A percentile compares a stretch with the other conserved stretches of the same genome.
phyloP scores from a whole-genome alignment of 2,113 vertebrate genomes.

The Calyptommatus sinebrachiatus region DNA sequence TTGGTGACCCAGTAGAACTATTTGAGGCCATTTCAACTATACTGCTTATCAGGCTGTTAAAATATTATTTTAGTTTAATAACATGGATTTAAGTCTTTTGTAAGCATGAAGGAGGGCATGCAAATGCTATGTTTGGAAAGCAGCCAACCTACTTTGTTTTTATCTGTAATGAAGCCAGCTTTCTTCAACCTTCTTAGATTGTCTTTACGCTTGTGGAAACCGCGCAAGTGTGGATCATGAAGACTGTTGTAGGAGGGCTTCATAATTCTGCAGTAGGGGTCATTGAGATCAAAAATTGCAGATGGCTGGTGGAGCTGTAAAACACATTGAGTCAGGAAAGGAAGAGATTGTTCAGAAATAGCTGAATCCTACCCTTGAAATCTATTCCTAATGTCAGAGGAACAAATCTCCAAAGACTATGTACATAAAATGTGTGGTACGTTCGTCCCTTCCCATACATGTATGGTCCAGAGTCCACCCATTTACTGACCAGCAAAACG shows the following conservation, averaged over 20 bases:
- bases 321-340: background rate
- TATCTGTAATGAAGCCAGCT: slow-evolving; percentile 61
- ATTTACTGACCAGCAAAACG: too few relatives aligned
- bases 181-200: slow-evolving; percentile 56
- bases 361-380: background rate
- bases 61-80: too few relatives aligned
- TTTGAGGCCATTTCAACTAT: too few relatives aligned
- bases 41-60: too few relatives aligned
- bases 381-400: too few relatives aligned
- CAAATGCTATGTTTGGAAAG: too few relatives aligned
- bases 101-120: too few relatives aligned
- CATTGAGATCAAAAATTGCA: slow-evolving; percentile 62
- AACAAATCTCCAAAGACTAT: background rate
- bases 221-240: slow-evolving; percentile 65
- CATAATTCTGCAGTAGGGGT: slow-evolving; percentile 62
- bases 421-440: too few relatives aligned
- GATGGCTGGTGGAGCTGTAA: slow-evolving; percentile 64
- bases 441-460: too few relatives aligned
- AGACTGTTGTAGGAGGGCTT: slow-evolving; percentile 64
- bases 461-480: too few relatives aligned
- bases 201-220: slow-evolving; percentile 61
- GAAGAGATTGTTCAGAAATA: background rate
- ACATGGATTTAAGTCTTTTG: too few relatives aligned
- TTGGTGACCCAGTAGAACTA: too few relatives aligned
- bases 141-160: slow-evolving; percentile 58